A percentile compares a stretch with the other conserved stretches of the same genome.
Conservation (phyloP, 1,140 invertebrate species). For the Hypothenemus hampei region DNA sequence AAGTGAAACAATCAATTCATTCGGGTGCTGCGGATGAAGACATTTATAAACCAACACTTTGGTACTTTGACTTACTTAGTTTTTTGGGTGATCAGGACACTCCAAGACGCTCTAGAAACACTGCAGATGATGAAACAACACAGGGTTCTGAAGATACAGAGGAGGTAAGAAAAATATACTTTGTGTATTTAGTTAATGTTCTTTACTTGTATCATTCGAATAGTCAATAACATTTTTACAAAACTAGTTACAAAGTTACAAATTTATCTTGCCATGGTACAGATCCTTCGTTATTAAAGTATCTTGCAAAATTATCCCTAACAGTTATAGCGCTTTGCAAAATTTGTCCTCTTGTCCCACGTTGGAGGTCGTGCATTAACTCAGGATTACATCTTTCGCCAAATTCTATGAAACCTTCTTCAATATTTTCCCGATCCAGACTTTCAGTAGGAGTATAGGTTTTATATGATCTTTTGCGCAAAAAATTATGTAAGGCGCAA, state of each 20-base stretch:
- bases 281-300: neutral
- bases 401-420: no score
- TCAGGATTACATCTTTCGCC: no score
- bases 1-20: neutral
- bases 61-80: constrained; percentile 4
- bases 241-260: no score
- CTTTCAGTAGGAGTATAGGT: no score
- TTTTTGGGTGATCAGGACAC: neutral
- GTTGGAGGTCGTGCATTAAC: neutral
- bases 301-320: neutral
- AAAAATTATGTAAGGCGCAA: no score
- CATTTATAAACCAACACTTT: neutral
- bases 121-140: neutral
- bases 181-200: no score
- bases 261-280: neutral
- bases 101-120: neutral
- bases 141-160: neutral
- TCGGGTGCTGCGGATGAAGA: neutral
- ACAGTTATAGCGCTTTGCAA: no score
- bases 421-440: no score
- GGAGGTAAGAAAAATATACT: neutral
- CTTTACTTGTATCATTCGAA: neutral
- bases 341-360: neutral
- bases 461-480: no score
- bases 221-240: no score